A percentile compares a stretch with the other conserved stretches of the same genome.
phyloP scores from a whole-genome alignment of 2,888 invertebrate genomes.

The Caradrina clavipalpis region DNA sequence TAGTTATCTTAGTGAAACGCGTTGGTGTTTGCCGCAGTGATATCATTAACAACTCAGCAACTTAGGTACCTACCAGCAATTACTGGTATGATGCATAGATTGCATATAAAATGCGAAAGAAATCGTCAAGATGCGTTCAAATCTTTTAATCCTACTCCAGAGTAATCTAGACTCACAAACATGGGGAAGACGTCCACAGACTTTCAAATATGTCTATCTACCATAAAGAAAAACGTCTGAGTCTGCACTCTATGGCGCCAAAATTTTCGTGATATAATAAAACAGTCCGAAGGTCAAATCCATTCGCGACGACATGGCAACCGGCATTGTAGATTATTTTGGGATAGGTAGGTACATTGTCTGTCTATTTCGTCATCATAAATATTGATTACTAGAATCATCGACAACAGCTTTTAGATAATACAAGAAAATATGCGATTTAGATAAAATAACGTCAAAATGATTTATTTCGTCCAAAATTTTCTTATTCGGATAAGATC shows the following conservation, averaged over 20 bases:
- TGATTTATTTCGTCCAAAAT: constrained; percentile 55
- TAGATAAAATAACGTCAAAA: constrained; percentile 56
- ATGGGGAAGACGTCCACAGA: constrained; percentile 2
- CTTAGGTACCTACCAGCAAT: neutral
- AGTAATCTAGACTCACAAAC: constrained; percentile 1
- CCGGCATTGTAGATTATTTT: constrained; percentile 55
- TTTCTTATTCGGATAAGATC: constrained; percentile 46
- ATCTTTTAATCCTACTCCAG: neutral
- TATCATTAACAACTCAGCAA: constrained; percentile 24
- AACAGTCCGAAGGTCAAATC: constrained; percentile 63
- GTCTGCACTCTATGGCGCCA: constrained; percentile 29
- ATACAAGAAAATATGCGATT: constrained; percentile 43
- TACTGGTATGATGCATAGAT: constrained; percentile 1
- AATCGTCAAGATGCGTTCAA: neutral
- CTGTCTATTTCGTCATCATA: constrained; percentile 29
- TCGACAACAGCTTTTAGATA: constrained; percentile 45
- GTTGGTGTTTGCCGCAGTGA: constrained; percentile 26
- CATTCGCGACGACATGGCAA: constrained; percentile 63
- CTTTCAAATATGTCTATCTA: constrained; percentile 15
- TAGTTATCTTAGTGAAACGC: constrained; percentile 37
- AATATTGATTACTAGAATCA: constrained; percentile 68
- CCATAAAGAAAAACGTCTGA: constrained; percentile 22
- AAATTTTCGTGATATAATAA: constrained; percentile 40
- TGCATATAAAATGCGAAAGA: constrained; percentile 23
- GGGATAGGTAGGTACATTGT: constrained; percentile 37